Base-by-base conservation (phyloP, 2,888 invertebrate genomes). In the Seira ritae region DNA sequence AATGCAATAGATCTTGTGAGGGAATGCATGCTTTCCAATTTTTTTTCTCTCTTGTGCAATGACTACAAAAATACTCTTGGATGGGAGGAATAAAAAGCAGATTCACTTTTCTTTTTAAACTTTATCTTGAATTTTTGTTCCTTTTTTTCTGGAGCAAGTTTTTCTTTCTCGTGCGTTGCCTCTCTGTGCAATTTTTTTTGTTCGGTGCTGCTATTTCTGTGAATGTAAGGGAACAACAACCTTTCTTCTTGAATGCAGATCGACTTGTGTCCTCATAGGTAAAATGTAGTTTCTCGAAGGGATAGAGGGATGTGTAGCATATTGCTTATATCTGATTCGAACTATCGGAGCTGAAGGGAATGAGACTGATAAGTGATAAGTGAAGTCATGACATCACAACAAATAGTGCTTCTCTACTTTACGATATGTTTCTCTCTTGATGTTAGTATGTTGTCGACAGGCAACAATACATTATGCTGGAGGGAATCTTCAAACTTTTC, bases 1-100 rank as follows among this genome's bases (percentile, higher is more conserved):
- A 88, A 88, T 88, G 88, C 87, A 88, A 88, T 88, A 87, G 85
- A 88, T 88, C 88, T 88, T 86, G 86, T 85, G 82, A 75, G 85
- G 79, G 86, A 87, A 87, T 85, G 87, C 85, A 81, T 79, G 75
- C 73, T 37, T 80, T 69, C 83, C 67, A 65, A 70, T 78, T 74
- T 70, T 76, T 37, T 55, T 55, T 55, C 67, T 55, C 69, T 55
- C 67, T 80, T 81, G 70, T 81, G 71, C 81, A 76, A 75, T 65
- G 75, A 68, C 74, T 69, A 74, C 80, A 80, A 69, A 80, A 65
- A 55, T 55, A 55, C n/a, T 19, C 12, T 17, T 8, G 20, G 17
- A 65, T 17, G 17, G 6, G 20, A 20, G 12, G 65, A 19, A 65
- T 20, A 65, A 65, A 19, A 65, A 65, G 6, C 31, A 31, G 31